phyloP scores from a whole-genome alignment of 2,797 vertebrate genomes.

The Brachyrhaphis roseni region DNA sequence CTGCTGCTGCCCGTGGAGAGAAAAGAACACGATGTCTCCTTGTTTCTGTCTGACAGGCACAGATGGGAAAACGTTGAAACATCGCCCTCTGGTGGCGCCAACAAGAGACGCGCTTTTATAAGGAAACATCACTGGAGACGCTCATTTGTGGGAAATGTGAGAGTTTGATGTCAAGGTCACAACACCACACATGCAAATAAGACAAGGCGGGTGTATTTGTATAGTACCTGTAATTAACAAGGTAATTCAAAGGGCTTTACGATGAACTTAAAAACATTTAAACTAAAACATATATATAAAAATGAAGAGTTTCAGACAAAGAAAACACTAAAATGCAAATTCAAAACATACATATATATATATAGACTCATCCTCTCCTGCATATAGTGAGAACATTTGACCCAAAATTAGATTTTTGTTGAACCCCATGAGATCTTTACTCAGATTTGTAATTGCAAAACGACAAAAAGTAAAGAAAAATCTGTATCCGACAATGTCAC shows the following conservation, averaged over 20 bases:
- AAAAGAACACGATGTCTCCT: slow-evolving; percentile 69
- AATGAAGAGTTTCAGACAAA: not conserved
- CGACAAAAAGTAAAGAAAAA: not conserved
- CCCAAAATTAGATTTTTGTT: not conserved
- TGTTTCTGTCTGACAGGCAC: slow-evolving; percentile 16
- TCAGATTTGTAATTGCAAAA: not conserved
- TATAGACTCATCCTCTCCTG: not conserved
- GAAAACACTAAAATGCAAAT: not conserved
- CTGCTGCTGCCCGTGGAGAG: slow-evolving; percentile 31
- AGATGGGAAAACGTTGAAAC: slow-evolving; percentile 35
- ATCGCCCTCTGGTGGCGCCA: slow-evolving; percentile 60
- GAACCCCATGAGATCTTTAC: not conserved
- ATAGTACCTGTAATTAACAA: not conserved
- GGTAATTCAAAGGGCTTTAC: not conserved
- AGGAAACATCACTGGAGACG: not conserved
- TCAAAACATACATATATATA: not conserved
- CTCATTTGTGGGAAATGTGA: not conserved
- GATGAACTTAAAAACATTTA: not conserved
- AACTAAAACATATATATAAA: not conserved
- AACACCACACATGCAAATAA: not conserved
- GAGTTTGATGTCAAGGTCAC: not conserved
- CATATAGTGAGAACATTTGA: not conserved
- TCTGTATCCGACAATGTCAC: not conserved
- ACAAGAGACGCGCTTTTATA: slow-evolving; percentile 3
- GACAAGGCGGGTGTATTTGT: not conserved